Percentiles rank a stretch among this genome's conserved stretches.
Conservation (phyloP, 2,888 invertebrate genomes). For the Dendrolimus pini region DNA sequence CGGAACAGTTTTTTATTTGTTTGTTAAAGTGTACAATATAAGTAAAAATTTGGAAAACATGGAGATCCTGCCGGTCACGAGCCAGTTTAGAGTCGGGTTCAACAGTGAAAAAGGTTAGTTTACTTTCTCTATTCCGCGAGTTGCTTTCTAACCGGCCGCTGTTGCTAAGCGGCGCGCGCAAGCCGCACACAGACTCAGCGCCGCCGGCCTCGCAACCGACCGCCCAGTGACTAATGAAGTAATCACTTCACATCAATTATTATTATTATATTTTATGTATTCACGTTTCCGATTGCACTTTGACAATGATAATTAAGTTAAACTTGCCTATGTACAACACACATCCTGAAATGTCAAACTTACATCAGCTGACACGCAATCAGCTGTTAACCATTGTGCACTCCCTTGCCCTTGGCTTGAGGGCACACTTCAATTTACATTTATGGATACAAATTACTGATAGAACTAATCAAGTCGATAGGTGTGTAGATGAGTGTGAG, state of each 20-base stretch:
- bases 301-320: no score
- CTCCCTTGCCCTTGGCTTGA: constrained; percentile 34
- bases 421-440: constrained; percentile 18
- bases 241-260: background rate
- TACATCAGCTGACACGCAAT: constrained; percentile 45
- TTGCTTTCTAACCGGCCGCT: constrained; percentile 64
- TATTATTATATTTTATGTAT: background rate
- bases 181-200: constrained; percentile 48
- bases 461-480: no score
- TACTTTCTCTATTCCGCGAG: constrained; percentile 64
- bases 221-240: constrained; percentile 1
- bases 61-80: constrained; percentile 88
- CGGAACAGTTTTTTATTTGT: constrained; percentile 51
- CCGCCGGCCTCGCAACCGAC: constrained; percentile 7
- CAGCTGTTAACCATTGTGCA: constrained; percentile 53
- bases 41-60: constrained; percentile 79
- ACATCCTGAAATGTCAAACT: background rate
- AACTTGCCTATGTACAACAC: no score
- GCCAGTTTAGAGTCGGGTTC: constrained; percentile 85
- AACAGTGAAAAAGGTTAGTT: constrained; percentile 84
- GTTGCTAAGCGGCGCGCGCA: constrained; percentile 71
- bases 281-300: no score
- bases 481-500: no score
- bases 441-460: constrained; percentile 1
- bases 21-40: constrained; percentile 75